These are phyloP conservation scores for Oenanthe oenanthe DNA, from an alignment of 2,113 vertebrate species.

Conservation along the genomic window DNA sequence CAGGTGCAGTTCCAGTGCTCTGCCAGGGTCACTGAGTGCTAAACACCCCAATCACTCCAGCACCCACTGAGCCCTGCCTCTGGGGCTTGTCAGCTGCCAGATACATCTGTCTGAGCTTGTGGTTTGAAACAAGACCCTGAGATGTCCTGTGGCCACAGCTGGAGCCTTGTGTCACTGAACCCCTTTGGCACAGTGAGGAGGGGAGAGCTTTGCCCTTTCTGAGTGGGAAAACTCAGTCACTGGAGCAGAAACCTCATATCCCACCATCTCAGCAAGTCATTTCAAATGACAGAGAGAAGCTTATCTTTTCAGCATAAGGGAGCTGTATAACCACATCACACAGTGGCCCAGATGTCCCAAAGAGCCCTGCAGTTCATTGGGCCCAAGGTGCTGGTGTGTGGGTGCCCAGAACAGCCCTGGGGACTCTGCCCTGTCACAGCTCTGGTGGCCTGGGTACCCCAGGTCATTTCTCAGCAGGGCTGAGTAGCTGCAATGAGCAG, in stretches of 20 bases:
- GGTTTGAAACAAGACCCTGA: neutral
- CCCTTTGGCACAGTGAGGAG: neutral
- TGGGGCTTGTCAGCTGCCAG: neutral
- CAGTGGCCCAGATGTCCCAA: neutral
- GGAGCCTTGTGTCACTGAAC: neutral
- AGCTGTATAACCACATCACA: neutral
- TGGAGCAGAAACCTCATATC: neutral
- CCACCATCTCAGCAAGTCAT: neutral
- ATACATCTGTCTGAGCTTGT: neutral
- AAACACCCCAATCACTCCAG: neutral
- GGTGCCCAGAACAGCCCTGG: neutral
- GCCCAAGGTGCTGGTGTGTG: accelerated
- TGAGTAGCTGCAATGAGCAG: neutral
- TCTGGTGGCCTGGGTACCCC: neutral
- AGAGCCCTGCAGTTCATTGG: neutral
- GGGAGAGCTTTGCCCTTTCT: neutral
- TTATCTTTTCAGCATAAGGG: neutral
- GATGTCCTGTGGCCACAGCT: neutral
- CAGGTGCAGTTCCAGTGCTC: neutral
- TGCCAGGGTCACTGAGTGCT: neutral
- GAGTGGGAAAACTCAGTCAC: neutral
- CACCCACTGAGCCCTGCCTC: neutral
- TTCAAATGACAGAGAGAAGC: neutral
- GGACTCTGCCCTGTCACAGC: neutral
- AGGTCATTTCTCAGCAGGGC: neutral